Evolutionary conservation across 2,888 invertebrate genomes (phyloP), one percentile per base, ranked within the genome.

Genomic region (Harpagoxenus sublaevis): DNA sequence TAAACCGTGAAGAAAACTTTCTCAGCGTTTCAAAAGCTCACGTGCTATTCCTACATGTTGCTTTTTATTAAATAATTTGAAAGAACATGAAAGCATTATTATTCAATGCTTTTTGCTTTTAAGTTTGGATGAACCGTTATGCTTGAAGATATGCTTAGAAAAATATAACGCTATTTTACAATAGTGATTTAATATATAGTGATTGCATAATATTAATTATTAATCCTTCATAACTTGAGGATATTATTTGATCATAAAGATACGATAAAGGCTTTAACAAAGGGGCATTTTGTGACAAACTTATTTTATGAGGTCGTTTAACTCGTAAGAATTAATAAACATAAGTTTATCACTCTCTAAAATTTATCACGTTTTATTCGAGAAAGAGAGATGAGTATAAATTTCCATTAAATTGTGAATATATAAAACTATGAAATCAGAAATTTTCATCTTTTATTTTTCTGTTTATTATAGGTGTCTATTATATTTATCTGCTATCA

Each of bases 131-230:
- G 1, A 6, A 53, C 4, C 2, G 2, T 53, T 71, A 23, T 23
- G 23, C 23, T 23, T 23, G 23, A 23, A 23, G 3, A 71, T 15
- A 23, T 71, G 28, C 15, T 45, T 28, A 28, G 15, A 18, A 42
- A 8, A 65, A 18, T 63, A 39, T 39, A 63, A 18, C n/a, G 10
- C 10, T 62, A 51, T 18, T 45, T 51, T 51, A 51, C 5, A 6
- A 51, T 18, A 51, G 18, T 51, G 6, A 51, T 18, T 51, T 51
- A 51, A 51, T 48, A 51, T 48, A 51, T 39, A 51, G 4, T 35
- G 35, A 31, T 53, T 51, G 10, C 68, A 35, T 53, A 51, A 51
- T 70, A 8, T 51, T 51, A 51, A n/a, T 63, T 63, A 63, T 45
- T 65, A 66, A 28, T 45, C 8, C 15, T 42, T 66, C 1, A 4